Evolutionary conservation across 2,113 vertebrate genomes (phyloP), one percentile per base, ranked within the genome.

Genomic region (Brachyistius frenatus): DNA sequence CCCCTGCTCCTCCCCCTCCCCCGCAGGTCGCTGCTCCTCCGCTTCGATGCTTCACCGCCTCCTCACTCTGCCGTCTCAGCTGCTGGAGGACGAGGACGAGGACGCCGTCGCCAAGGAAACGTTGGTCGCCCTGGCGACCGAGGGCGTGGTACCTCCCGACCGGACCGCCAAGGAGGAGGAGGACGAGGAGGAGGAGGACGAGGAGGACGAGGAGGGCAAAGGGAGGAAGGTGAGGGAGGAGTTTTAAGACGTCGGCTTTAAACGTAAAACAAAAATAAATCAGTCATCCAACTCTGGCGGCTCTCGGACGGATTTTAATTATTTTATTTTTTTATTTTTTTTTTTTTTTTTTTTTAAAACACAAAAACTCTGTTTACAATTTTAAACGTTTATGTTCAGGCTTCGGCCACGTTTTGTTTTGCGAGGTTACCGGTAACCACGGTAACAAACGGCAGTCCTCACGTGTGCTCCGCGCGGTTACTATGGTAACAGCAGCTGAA

Each of bases 21-120:
- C 44, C 31, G 15, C 84, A 3, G 81, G 78, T 1, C 86, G 85
- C 0, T 69, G 89, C 47, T 90, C 92, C 7, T 94, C 94, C 0
- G 91, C 93, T 10, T 95, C 95, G 2, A 95, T 95, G 94, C 90
- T 95, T 3, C 95, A 95, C 8, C 93, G 95, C 15, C 92, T 95
- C 35, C 90, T 95, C 56, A 95, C 95, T 0, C 89, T 95, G 0
- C 93, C 95, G 11, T 91, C 93, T 6, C 94, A 95, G 93, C 86
- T 94, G 71, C 84, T 94, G 33, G 93, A 94, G 4, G 92, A 93
- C 0, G 89, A 87, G 0, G 85, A 91, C 0, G 71, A 92, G 1
- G 85, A 73, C 0, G 83, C 85, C 1, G 62, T 75, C 2, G 81
- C 81, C 80, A 80, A 56, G 10, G 91, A 94, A 3, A 55, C 80